These are phyloP conservation scores for Scopus umbretta DNA, from an alignment of 2,113 vertebrate species.

Conservation along the genomic window DNA sequence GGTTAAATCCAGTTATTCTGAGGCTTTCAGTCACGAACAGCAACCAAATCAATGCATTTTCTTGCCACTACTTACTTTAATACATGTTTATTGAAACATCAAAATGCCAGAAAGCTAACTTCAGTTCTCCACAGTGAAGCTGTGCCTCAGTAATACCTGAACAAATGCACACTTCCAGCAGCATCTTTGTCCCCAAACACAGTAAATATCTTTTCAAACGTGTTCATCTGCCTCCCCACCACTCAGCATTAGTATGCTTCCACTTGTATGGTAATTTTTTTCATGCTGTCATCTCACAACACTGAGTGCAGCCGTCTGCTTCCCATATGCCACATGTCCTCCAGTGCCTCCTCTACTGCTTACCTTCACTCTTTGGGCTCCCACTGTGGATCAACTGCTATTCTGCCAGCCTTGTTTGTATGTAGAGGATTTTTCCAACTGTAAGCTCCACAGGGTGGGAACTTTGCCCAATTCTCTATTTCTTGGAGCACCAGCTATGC, in stretches of 20 bases:
- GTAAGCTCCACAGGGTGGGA: not conserved
- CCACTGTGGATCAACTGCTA: not conserved
- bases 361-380: slow-evolving; percentile 20
- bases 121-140: not conserved
- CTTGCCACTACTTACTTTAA: not conserved
- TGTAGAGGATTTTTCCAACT: not conserved
- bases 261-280: not conserved
- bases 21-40: not conserved
- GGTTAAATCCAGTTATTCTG: not conserved
- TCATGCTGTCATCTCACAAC: not conserved
- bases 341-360: slow-evolving; percentile 5
- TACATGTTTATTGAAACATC: not conserved
- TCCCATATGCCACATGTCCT: slow-evolving; percentile 41
- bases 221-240: not conserved
- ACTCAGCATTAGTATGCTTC: not conserved
- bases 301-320: slow-evolving; percentile 25
- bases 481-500: not conserved
- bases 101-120: not conserved
- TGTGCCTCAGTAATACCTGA: not conserved
- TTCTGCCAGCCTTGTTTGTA: not conserved
- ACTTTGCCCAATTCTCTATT: not conserved
- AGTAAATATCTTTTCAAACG: not conserved
- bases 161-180: not conserved
- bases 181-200: not conserved
- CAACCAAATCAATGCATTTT: not conserved